Percentiles rank a stretch among this genome's conserved stretches.
phyloP scores from a whole-genome alignment of 2,888 invertebrate genomes.

The Lysandra coridon region DNA sequence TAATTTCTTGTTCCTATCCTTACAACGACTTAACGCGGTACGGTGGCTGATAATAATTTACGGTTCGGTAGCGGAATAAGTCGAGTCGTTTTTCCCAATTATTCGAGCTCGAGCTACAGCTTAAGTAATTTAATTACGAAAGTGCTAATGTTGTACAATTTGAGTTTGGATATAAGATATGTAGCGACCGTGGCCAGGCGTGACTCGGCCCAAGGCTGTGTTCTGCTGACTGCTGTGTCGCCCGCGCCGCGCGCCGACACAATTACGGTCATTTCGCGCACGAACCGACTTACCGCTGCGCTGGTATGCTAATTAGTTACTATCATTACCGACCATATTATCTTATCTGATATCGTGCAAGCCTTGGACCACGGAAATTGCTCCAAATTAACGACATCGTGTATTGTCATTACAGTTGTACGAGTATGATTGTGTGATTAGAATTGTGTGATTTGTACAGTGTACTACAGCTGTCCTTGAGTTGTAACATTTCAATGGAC shows the following conservation, averaged over 20 bases:
- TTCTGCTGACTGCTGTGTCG: conserved; percentile 38
- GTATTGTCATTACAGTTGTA: conserved; percentile 4
- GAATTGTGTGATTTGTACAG: too few relatives aligned
- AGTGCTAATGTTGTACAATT: neutral
- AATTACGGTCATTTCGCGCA: conserved; percentile 1
- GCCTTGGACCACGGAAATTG: neutral
- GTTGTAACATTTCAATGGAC: too few relatives aligned
- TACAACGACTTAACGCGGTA: too few relatives aligned
- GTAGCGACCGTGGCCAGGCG: conserved; percentile 46
- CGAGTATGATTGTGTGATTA: neutral
- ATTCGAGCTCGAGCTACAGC: neutral
- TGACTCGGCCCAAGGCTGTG: conserved; percentile 60
- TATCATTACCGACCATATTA: neutral
- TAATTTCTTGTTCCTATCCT: too few relatives aligned
- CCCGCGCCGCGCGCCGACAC: neutral
- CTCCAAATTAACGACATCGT: neutral
- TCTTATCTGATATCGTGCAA: conserved; percentile 21
- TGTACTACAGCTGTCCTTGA: too few relatives aligned
- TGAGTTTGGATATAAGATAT: conserved; percentile 35
- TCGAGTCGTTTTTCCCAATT: neutral
- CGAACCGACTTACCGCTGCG: conserved; percentile 9
- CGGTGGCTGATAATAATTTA: neutral
- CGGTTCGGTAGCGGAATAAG: neutral
- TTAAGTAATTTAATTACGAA: neutral
- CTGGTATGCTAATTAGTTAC: conserved; percentile 1